Base-by-base conservation (phyloP, 2,113 vertebrate genomes). In the Sapayoa aenigma region DNA sequence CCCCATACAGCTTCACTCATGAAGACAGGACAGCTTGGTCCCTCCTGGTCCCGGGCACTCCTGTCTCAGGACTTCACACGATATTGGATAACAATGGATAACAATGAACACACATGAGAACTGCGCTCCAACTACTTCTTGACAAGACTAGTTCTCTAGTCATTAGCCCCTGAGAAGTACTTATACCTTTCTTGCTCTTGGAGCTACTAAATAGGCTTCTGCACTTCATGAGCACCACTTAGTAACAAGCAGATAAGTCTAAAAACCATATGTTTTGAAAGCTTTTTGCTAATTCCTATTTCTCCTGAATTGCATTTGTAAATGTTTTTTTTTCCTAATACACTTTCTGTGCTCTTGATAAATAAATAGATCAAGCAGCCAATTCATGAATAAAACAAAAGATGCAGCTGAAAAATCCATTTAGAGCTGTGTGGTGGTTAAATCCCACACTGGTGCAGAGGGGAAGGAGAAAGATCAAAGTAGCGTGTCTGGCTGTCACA, bases 21-120 rank as follows among this genome's bases (percentile, higher is more conserved):
- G 5, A 89, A 84, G 24, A 30, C 14, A 52, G 39, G 14, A 53
- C n/a, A 89, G 10, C 20, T 28, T 66, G 25, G n/a, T 31, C 19
- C 5, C 9, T 41, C 30, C 35, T 14, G 6, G 8, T 47, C 37
- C 21, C 46, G 66, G 27, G 5, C 28, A 15, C n/a, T 63, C 35
- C n/a, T 67, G 20, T 37, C 30, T 50, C 28, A 84, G 37, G 47
- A 56, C 14, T 52, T 69, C 44, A 50, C 28, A 11, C 3, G 11
- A 6, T 63, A 31, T 3, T 59, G 69, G 11, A 4, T 52, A 84
- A 42, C 39, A 84, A 21, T 14, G 4, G 65, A 41, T 0, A 2
- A 27, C 22, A 35, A n/a, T n/a, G n/a, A 91, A 53, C 1, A 6
- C 12, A 27, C 42, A 15, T 0, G 0, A 56, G 63, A 84, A 15